Evolutionary conservation across 2,797 vertebrate species (phyloP), one percentile per base, ranked within the genome.

Genomic region (Ammospiza maritima): DNA sequence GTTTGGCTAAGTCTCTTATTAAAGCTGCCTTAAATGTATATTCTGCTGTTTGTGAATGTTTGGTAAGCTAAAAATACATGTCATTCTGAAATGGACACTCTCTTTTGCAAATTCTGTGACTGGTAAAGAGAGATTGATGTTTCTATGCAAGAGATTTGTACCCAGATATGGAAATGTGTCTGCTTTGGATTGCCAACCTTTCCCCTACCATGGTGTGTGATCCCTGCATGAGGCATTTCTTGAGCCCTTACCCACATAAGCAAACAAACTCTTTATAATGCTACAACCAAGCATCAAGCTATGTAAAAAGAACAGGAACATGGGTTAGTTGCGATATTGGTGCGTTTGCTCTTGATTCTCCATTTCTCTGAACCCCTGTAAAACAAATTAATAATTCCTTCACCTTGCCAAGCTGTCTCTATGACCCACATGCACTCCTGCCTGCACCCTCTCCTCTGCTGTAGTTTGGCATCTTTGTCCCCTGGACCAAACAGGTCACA

Each of bases 161-260:
- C 11, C 11, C n/a, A 56, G 64, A 26, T 75, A 57, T 3, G 44
- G 84, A 75, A 81, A 70, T 26, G 16, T 4, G 13, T 27, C 51
- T 48, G 11, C 58, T 75, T 73, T 56, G 70, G 34, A 65, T 29
- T 27, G 36, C 15, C 67, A 56, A 13, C 65, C 69, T 40, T 38
- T 56, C 30, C 16, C 19, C 40, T 2, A 0, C 10, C 12, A 36
- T 19, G 22, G 9, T 4, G 1, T 42, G 27, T 20, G 51, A 14
- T 36, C 44, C 18, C 22, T 54, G 54, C 36, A 17, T 4, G 12
- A 82, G 47, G 18, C 1, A 4, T 42, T 73, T 85, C 30, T 60
- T 32, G 23, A 91, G 48, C 32, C 48, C 10, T 73, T 75, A 60
- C 17, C 26, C 62, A 66, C n/a, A 26, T 6, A 65, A 88, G 42